Conservation (phyloP, 2,797 vertebrate genomes). For the Rhodeus uyekii region DNA sequence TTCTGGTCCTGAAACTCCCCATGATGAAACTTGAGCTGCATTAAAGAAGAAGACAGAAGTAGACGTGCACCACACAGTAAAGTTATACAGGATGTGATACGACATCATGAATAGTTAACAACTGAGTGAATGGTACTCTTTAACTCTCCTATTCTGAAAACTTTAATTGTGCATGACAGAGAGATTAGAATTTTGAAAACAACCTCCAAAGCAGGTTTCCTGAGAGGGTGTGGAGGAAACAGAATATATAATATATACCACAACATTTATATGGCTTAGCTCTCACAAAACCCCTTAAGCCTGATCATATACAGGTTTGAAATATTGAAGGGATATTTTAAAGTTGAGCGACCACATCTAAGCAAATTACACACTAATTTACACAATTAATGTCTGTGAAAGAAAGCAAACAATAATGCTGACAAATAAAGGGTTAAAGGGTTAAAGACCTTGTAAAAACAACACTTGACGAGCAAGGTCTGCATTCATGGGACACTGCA, state of each 20-base stretch:
- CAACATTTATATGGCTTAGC: neutral
- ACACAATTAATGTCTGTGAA: neutral
- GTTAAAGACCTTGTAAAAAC: neutral
- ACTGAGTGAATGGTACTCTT: neutral
- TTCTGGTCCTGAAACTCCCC: neutral
- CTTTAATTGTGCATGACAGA: neutral
- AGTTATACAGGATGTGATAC: constrained; percentile 19
- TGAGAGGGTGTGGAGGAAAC: neutral
- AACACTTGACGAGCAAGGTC: neutral
- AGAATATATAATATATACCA: neutral
- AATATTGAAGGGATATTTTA: neutral
- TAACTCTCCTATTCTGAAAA: neutral
- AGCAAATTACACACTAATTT: neutral
- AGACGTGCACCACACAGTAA: neutral
- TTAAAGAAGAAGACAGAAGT: neutral
- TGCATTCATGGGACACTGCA: neutral
- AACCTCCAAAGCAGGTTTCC: neutral
- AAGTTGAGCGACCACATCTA: neutral
- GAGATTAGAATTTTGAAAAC: neutral
- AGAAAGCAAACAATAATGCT: neutral
- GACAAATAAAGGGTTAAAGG: neutral
- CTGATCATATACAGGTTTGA: neutral
- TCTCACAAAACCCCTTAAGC: neutral
- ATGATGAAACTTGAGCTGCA: constrained; percentile 9
- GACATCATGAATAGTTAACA: neutral